A percentile compares a stretch with the other conserved stretches of the same genome.
phyloP scores from a whole-genome alignment of 2,888 invertebrate species.

The Colostygia pectinataria region DNA sequence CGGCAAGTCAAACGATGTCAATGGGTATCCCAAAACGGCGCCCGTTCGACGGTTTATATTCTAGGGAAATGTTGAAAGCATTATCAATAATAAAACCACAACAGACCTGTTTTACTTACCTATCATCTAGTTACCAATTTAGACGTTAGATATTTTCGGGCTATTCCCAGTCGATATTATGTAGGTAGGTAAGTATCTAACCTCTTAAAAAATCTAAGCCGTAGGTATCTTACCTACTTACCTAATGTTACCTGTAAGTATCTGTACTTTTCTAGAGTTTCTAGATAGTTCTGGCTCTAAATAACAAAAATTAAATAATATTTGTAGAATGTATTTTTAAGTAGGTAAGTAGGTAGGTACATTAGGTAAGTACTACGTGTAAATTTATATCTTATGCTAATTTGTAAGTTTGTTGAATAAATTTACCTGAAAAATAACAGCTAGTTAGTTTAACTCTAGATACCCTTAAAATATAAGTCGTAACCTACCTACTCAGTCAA shows the following conservation, averaged over 20 bases:
- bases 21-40: slow-evolving; percentile 59
- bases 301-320: neutral
- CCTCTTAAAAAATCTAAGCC: no score
- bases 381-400: neutral
- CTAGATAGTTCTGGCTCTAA: neutral
- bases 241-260: no score
- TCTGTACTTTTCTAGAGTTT: no score
- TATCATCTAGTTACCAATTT: slow-evolving; percentile 8
- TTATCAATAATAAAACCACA: no score
- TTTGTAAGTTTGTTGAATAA: no score
- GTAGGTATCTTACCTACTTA: no score
- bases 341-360: neutral
- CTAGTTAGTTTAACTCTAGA: no score
- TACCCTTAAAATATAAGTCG: no score
- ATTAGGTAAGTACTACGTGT: neutral
- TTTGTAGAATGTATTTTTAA: neutral
- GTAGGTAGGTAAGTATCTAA: neutral
- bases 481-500: no score
- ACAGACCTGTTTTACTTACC: no score
- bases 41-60: slow-evolving; percentile 56
- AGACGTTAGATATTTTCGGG: neutral
- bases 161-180: neutral
- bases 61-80: slow-evolving; percentile 29
- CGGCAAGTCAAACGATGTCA: slow-evolving; percentile 40
- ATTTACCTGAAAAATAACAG: no score